Conservation (phyloP, 2,113 vertebrate genomes). For the Indri indri region DNA sequence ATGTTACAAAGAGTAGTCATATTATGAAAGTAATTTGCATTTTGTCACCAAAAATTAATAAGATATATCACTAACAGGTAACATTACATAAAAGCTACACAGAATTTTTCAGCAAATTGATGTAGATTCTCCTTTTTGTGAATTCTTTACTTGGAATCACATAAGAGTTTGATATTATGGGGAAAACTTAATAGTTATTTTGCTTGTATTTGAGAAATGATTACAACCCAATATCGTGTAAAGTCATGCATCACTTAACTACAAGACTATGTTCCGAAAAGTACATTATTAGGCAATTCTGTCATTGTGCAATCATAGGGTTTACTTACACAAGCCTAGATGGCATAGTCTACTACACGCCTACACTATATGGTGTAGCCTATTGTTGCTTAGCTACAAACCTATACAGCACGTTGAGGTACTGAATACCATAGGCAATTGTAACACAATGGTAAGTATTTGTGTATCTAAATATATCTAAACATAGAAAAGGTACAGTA, state of each 20-base stretch:
- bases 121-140: background rate
- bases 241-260: background rate
- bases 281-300: background rate
- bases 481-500: background rate
- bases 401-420: background rate
- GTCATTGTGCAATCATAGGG: background rate
- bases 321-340: background rate
- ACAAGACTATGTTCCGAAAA: background rate
- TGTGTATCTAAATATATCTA: background rate
- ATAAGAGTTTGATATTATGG: background rate
- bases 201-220: background rate
- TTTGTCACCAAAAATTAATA: slow-evolving; percentile 19
- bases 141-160: background rate
- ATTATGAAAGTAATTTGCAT: background rate
- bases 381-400: background rate
- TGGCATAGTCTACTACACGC: background rate
- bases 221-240: background rate
- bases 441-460: background rate
- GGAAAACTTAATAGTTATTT: background rate
- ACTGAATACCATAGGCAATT: background rate
- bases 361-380: background rate
- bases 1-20: background rate
- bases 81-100: background rate
- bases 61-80: background rate
- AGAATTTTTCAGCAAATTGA: background rate